A percentile compares a stretch with the other conserved stretches of the same genome.
phyloP scores from a whole-genome alignment of 1,140 invertebrate genomes.

The Eumeta japonica region DNA sequence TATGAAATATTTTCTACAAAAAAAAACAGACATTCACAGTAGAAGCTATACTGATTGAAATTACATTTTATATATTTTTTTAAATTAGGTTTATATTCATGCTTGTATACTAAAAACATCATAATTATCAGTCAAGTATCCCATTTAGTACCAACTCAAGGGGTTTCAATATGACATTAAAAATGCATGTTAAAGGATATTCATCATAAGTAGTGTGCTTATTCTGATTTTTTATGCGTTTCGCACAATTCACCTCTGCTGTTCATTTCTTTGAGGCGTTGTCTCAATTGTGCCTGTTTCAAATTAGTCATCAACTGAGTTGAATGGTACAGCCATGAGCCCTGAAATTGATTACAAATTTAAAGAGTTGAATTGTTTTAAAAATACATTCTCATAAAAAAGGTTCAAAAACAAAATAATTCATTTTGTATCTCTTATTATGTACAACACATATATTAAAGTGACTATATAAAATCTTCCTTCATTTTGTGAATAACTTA shows the following conservation, averaged over 20 bases:
- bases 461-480: too few species aligned
- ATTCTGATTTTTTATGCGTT: background rate
- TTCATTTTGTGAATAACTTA: too few species aligned
- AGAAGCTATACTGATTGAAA: too few species aligned
- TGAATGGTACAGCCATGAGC: constrained; percentile 82
- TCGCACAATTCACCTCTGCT: constrained; percentile 14
- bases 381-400: constrained; percentile 8
- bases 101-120: too few species aligned
- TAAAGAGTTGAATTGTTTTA: background rate
- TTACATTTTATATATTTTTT: too few species aligned
- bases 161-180: background rate
- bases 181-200: background rate
- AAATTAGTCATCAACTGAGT: constrained; percentile 81
- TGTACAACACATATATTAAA: too few species aligned
- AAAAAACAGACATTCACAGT: too few species aligned
- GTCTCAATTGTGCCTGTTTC: constrained; percentile 73
- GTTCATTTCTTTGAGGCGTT: constrained; percentile 54
- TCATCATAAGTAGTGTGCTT: background rate
- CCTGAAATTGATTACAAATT: constrained; percentile 57
- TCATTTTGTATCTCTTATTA: too few species aligned
- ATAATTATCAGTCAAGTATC: too few species aligned
- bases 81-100: too few species aligned
- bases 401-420: constrained; percentile 2
- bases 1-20: too few species aligned
- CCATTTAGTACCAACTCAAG: too few species aligned